Evolutionary conservation across 2,888 invertebrate genomes (phyloP).

Genomic region (Torymus texanus): DNA sequence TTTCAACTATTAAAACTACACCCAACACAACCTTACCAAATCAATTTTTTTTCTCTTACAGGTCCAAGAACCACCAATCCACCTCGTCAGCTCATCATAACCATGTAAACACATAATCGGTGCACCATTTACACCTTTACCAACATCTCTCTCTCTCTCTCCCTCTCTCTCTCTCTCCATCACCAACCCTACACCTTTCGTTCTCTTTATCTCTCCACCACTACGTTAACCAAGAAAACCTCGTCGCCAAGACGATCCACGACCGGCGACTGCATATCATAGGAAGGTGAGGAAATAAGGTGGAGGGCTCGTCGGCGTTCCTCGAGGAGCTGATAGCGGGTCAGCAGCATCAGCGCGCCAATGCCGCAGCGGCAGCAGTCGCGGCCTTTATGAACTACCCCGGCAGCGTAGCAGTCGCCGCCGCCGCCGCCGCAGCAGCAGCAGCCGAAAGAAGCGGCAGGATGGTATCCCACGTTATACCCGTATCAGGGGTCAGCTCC

Average conservation of each 20-base stretch:
- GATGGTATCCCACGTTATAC: constrained; percentile 54
- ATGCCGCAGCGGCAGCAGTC: constrained; percentile 47
- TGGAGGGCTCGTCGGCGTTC: constrained; percentile 50
- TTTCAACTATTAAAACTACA: no score
- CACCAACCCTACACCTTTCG: no score
- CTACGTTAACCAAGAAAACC: no score
- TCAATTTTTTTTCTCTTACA: no score
- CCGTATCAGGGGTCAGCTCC: constrained; percentile 50
- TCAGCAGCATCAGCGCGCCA: constrained; percentile 47
- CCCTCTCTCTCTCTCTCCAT: no score
- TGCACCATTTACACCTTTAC: no score
- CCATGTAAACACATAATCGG: no score
- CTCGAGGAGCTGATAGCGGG: constrained; percentile 48
- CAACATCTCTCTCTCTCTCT: no score
- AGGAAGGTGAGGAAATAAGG: constrained; percentile 15
- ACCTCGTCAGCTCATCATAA: no score
- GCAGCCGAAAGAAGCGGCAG: constrained; percentile 35
- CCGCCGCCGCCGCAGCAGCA: constrained; percentile 38
- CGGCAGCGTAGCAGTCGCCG: constrained; percentile 51
- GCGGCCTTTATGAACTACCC: constrained; percentile 53
- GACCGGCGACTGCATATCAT: background rate
- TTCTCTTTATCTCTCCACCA: no score
- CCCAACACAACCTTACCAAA: no score
- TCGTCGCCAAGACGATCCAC: background rate
- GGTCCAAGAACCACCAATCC: no score